Evolutionary conservation across 1,140 invertebrate species (phyloP).

Genomic region (Drosophila lini): DNA sequence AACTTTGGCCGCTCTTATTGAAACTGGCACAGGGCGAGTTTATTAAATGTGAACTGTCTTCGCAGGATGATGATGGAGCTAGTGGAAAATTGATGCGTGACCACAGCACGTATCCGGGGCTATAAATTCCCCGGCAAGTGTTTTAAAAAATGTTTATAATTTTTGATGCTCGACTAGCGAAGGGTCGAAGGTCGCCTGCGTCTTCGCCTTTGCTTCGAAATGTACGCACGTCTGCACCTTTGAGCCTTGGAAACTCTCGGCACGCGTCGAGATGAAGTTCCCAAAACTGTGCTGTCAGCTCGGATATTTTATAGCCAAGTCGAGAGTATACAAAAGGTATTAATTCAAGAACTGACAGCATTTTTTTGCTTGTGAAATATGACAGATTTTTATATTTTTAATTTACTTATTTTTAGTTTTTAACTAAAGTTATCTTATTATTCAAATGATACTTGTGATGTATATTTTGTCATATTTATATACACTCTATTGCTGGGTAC

Average conservation of each 20-base stretch:
- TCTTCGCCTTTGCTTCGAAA: slow-evolving; percentile 18
- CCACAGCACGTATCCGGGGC: slow-evolving; percentile 71
- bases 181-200: slow-evolving; percentile 28
- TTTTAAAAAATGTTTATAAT: slow-evolving; percentile 82
- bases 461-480: background rate
- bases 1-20: slow-evolving; percentile 39
- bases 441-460: background rate
- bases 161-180: slow-evolving; percentile 44
- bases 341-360: too few relatives aligned
- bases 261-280: slow-evolving; percentile 49
- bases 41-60: slow-evolving; percentile 60
- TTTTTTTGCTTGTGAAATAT: too few relatives aligned
- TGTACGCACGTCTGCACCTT: slow-evolving; percentile 73
- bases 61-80: slow-evolving; percentile 27
- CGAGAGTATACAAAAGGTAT: too few relatives aligned
- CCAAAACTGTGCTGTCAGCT: background rate
- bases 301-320: slow-evolving; percentile 12
- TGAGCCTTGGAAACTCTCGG: slow-evolving; percentile 54
- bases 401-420: too few relatives aligned
- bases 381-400: background rate
- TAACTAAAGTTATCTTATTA: too few relatives aligned
- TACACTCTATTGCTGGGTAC: background rate
- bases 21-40: slow-evolving; percentile 57
- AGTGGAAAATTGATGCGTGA: slow-evolving; percentile 67
- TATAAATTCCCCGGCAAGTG: slow-evolving; percentile 77